phyloP scores from a whole-genome alignment of 2,113 vertebrate species.

The Tympanuchus pallidicinctus region DNA sequence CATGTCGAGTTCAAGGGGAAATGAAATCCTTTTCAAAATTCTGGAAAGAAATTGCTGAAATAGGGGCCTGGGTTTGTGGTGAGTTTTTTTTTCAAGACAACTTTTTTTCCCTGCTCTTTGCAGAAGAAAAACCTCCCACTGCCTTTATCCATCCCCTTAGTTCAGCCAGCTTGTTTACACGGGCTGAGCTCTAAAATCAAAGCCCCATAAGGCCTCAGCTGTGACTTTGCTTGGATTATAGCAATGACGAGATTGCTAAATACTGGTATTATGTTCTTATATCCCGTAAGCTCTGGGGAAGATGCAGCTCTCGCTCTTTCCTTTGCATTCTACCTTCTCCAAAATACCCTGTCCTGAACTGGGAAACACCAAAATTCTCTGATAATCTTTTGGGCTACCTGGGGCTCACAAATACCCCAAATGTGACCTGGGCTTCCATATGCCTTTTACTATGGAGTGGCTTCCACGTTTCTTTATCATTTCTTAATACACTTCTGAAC shows the following conservation, averaged over 20 bases:
- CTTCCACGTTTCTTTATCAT: neutral
- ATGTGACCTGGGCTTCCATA: neutral
- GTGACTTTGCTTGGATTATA: slow-evolving; percentile 1
- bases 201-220: slow-evolving; percentile 32
- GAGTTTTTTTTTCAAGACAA: neutral
- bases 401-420: neutral
- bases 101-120: neutral
- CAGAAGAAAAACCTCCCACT: slow-evolving; percentile 2
- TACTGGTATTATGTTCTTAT: neutral
- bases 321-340: neutral
- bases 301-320: neutral
- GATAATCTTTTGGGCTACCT: no score
- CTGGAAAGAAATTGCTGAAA: slow-evolving; percentile 25
- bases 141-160: neutral
- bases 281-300: neutral
- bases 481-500: neutral
- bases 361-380: neutral
- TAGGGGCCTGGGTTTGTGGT: neutral
- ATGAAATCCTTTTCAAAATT: slow-evolving; percentile 57
- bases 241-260: neutral
- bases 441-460: neutral
- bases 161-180: slow-evolving; percentile 16
- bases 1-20: slow-evolving; percentile 55
- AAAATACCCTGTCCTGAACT: neutral
- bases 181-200: slow-evolving; percentile 23